A percentile compares a stretch with the other conserved stretches of the same genome.
These are phyloP conservation scores for Brienomyrus brachyistius DNA, from an alignment of 2,113 vertebrate species.

Conservation along the genomic window DNA sequence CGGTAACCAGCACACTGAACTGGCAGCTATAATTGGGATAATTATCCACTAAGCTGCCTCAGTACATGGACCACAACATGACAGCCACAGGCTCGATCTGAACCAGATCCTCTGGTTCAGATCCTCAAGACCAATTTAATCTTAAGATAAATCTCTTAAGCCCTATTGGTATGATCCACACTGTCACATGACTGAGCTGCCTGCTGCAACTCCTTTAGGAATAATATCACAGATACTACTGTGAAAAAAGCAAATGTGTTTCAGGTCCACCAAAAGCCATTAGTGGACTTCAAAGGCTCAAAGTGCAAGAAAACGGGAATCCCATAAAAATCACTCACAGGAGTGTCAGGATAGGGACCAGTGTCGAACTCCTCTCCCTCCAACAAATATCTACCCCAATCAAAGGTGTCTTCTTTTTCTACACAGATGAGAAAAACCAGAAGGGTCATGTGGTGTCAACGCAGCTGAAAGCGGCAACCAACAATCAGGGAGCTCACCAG, in stretches of 20 bases:
- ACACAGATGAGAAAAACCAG: slow-evolving; percentile 22
- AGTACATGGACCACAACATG: not conserved
- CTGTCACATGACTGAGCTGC: not conserved
- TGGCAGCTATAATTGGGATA: not conserved
- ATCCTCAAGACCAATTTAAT: not conserved
- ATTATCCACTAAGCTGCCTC: not conserved
- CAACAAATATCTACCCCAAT: slow-evolving; percentile 87
- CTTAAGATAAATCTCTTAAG: not conserved
- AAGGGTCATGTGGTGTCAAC: slow-evolving; percentile 3
- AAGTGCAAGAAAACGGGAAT: not conserved
- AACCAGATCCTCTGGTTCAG: not conserved
- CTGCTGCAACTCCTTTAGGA: not conserved
- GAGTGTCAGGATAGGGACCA: slow-evolving; percentile 71
- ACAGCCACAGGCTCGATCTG: not conserved
- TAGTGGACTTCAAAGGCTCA: not conserved
- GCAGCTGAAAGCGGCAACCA: not conserved
- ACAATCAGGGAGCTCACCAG: slow-evolving; percentile 41
- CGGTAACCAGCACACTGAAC: not conserved
- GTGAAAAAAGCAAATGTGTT: not conserved
- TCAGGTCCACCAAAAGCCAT: not conserved
- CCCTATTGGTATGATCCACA: not conserved
- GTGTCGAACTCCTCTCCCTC: slow-evolving; percentile 83
- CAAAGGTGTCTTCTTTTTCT: slow-evolving; percentile 81
- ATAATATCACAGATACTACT: not conserved
- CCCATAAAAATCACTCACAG: slow-evolving; percentile 66